Evolutionary conservation across 2,797 vertebrate species (phyloP).

Genomic region (Oryzias sinensis): DNA sequence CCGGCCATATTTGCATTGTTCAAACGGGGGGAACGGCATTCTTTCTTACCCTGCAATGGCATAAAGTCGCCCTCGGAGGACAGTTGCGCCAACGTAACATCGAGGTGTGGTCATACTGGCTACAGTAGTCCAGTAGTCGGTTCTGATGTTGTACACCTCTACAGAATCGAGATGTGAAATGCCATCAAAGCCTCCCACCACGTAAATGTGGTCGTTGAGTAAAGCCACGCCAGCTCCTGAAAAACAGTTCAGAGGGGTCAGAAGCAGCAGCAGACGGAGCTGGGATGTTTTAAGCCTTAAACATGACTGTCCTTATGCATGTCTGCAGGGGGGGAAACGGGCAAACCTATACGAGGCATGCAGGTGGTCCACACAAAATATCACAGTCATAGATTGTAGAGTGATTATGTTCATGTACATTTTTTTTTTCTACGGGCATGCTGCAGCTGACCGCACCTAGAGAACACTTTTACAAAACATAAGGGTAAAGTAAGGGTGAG

Average conservation of each 20-base stretch:
- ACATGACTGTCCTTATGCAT: too few relatives aligned
- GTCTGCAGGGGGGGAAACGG: too few relatives aligned
- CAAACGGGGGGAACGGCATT: neutral
- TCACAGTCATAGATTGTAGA: too few relatives aligned
- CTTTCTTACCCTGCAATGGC: constrained; percentile 91
- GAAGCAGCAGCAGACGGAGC: neutral
- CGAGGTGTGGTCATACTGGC: constrained; percentile 97
- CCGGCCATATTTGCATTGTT: neutral
- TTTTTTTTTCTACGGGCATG: too few relatives aligned
- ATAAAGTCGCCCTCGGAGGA: constrained; percentile 93
- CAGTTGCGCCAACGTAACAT: constrained; percentile 95
- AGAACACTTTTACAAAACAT: too few relatives aligned
- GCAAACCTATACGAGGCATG: too few relatives aligned
- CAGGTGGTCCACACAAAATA: too few relatives aligned
- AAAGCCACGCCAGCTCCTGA: constrained; percentile 94
- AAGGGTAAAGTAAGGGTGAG: too few relatives aligned
- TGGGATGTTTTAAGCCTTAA: neutral
- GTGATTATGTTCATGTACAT: too few relatives aligned
- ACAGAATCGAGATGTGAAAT: constrained; percentile 95
- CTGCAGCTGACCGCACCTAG: too few relatives aligned
- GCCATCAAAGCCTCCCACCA: constrained; percentile 96
- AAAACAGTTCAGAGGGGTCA: constrained; percentile 15
- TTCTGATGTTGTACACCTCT: constrained; percentile 96
- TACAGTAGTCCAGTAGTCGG: constrained; percentile 95
- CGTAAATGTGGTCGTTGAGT: constrained; percentile 97